phyloP scores from a whole-genome alignment of 2,888 invertebrate species.

The Cheiracanthium punctorium region DNA sequence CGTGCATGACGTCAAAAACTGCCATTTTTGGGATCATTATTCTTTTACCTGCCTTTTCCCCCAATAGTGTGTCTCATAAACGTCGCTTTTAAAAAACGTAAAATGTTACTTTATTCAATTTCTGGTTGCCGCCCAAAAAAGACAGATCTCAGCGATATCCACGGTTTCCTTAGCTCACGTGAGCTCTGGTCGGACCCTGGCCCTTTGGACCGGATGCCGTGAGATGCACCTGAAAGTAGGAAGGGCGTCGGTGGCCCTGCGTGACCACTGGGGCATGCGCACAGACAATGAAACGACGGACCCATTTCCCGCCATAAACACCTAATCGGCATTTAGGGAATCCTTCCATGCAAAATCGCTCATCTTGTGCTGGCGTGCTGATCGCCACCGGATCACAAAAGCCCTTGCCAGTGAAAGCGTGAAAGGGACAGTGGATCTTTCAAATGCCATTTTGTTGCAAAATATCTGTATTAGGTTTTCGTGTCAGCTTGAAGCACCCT shows the following conservation, averaged over 20 bases:
- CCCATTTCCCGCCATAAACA: conserved; percentile 68
- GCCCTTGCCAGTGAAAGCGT: too few relatives aligned
- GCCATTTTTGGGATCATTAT: conserved; percentile 6
- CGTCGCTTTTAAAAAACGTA: not conserved
- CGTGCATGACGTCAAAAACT: not conserved
- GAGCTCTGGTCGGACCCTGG: not conserved
- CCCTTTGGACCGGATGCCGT: conserved; percentile 37
- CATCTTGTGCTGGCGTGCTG: not conserved
- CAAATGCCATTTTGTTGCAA: too few relatives aligned
- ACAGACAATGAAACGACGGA: conserved; percentile 47
- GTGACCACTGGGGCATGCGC: conserved; percentile 4
- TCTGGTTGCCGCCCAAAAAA: not conserved
- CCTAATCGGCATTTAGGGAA: conserved; percentile 60
- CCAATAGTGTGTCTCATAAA: not conserved
- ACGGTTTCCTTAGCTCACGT: conserved; percentile 1
- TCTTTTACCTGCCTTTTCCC: not conserved
- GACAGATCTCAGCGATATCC: not conserved
- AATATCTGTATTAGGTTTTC: too few relatives aligned
- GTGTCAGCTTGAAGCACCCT: too few relatives aligned
- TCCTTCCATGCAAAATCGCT: not conserved
- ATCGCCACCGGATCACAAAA: too few relatives aligned
- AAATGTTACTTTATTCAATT: conserved; percentile 15
- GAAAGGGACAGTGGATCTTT: too few relatives aligned
- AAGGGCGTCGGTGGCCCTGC: conserved; percentile 27
- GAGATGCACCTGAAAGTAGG: conserved; percentile 2